phyloP scores from a whole-genome alignment of 2,113 vertebrate species.

The Grammomys surdaster region DNA sequence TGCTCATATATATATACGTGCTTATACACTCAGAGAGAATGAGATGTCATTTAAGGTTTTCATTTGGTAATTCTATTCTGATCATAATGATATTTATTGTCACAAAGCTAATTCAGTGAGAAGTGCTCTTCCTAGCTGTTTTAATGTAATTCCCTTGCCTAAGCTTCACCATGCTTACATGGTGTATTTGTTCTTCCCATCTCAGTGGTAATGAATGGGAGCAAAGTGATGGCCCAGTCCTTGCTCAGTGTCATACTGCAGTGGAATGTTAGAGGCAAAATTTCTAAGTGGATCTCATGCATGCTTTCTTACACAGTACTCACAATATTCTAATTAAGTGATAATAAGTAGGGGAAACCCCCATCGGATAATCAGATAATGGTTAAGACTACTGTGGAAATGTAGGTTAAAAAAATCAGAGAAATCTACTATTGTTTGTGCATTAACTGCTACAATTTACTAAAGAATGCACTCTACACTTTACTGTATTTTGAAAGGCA shows the following conservation, averaged over 20 bases:
- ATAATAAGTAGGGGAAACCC: not conserved
- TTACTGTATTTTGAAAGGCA: slow-evolving; percentile 6
- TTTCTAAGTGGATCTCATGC: not conserved
- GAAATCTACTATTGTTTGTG: not conserved
- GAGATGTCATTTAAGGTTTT: not conserved
- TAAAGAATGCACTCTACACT: not conserved
- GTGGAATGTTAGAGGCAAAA: not conserved
- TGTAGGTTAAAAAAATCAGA: not conserved
- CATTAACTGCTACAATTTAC: not conserved
- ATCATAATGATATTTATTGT: not conserved
- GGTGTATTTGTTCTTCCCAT: not conserved
- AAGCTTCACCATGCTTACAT: not conserved
- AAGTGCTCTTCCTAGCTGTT: not conserved
- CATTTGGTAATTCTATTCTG: not conserved
- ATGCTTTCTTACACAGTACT: not conserved
- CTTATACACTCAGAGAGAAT: not conserved
- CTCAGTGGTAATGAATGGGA: not conserved
- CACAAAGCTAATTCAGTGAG: not conserved
- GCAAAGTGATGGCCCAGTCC: not conserved
- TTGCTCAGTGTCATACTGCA: not conserved
- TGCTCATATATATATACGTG: not conserved
- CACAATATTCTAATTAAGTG: not conserved
- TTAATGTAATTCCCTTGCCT: not conserved
- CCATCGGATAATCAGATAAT: not conserved
- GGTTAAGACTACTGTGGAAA: not conserved